Conservation (phyloP, 2,888 invertebrate species). For the Parnassius mnemosyne region DNA sequence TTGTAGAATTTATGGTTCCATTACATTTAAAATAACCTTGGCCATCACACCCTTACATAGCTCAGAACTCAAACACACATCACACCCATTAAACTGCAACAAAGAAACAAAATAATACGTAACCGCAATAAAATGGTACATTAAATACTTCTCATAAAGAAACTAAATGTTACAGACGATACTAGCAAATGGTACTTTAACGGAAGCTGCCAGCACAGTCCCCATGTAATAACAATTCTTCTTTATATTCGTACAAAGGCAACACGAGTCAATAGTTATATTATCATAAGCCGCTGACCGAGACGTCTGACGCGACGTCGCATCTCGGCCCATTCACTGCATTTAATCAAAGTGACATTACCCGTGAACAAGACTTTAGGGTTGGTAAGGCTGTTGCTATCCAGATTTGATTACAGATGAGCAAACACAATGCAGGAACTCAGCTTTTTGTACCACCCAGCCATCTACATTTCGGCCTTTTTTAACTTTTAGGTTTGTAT, state of each 20-base stretch:
- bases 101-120: neutral
- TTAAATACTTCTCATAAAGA: slow-evolving; percentile 19
- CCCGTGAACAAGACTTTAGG: slow-evolving; percentile 32
- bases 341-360: slow-evolving; percentile 44
- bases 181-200: slow-evolving; percentile 21
- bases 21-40: too few species aligned
- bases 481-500: too few species aligned
- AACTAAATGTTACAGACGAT: slow-evolving; percentile 12
- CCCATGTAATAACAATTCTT: slow-evolving; percentile 32
- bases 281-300: slow-evolving; percentile 45
- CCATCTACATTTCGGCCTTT: too few species aligned
- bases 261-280: slow-evolving; percentile 38
- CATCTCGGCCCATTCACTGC: slow-evolving; percentile 40
- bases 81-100: neutral
- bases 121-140: slow-evolving; percentile 9
- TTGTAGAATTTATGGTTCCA: too few species aligned
- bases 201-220: slow-evolving; percentile 13
- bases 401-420: neutral
- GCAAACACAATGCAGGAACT: too few species aligned
- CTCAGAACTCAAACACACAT: slow-evolving; percentile 3
- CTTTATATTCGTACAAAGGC: slow-evolving; percentile 32
- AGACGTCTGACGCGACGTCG: slow-evolving; percentile 40
- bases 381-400: neutral
- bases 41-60: too few species aligned
- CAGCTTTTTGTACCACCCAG: too few species aligned